Base-by-base conservation (phyloP, 2,888 invertebrate genomes). In the Ceriagrion tenellum region DNA sequence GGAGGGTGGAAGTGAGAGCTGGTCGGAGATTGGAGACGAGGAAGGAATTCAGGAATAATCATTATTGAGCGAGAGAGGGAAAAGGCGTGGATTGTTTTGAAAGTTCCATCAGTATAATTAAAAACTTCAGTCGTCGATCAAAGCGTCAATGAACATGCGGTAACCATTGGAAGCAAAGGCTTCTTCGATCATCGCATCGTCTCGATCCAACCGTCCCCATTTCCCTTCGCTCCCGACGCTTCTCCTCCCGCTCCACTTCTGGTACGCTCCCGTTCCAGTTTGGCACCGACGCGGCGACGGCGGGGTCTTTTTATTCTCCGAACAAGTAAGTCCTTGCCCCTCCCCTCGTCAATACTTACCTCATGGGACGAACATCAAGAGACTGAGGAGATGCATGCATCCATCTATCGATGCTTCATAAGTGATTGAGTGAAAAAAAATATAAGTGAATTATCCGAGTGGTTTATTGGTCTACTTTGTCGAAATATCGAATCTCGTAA, bases 31-130 rank as follows among this genome's bases (percentile, higher is more conserved):
- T 35, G 81, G 81, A 47, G 47, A n/a, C 93, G 93, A 18, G 69
- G 69, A 93, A 93, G 93, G 93, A 93, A 93, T 93, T 69, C 18
- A n/a, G 47, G 69, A 93, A 93, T 47, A 93, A 93, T 93, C 93
- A 93, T 93, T 93, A 93, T 93, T 93, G 93, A 93, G 69, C 47
- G 93, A 74, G 69, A 55, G 47, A 69, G 47, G n/a, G 81, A 47
- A 74, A 55, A 69, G 47, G 55, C 69, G 93, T 74, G 69, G 69
- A 93, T 93, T 93, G 93, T 93, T 93, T 93, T 93, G 69, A 69
- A 93, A 93, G 93, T 93, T 93, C 93, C 93, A 93, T 93, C 93
- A 93, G 93, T 93, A 69, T 93, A 93, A 93, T 93, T 93, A 93
- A 93, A 93, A 93, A 93, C 93, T 93, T 93, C 69, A 63, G 93